Evolutionary conservation across 2,797 vertebrate genomes (phyloP), one percentile per base, ranked within the genome.

Genomic region (Salarias fasciatus): DNA sequence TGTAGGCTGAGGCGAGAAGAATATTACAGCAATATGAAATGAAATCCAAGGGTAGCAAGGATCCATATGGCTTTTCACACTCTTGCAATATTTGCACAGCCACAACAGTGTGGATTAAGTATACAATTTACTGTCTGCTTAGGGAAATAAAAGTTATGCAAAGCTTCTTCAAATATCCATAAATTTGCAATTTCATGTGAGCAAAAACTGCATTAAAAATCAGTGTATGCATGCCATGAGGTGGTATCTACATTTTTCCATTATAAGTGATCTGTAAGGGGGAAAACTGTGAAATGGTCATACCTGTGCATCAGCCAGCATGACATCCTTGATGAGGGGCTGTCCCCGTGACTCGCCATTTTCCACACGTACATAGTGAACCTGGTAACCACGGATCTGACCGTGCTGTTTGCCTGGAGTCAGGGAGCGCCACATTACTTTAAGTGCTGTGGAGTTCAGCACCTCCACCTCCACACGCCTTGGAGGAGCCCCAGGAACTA

Each of bases 331-430:
- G 89, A 99, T 98, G 73, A 95, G 94, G 72, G 97, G 97, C 64
- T 94, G 92, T 67, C 97, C 97, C 33, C 93, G 92, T 36, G 97
- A 96, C 91, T 99, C 96, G 24, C 96, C 95, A 2, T 96, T 97
- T 86, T 98, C 97, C 87, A 98, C 96, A 30, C 94, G 95, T 0
- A 97, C 96, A 0, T 97, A 98, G 90, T 98, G 97, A 69, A 99
- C 97, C 90, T 99, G 97, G 93, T 99, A 99, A 81, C 97, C 97
- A 9, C 97, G 96, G 76, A 99, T 98, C 91, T 99, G 97, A 51
- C 97, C 97, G 4, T 99, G 95, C 80, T 99, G 97, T 63, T 94
- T 95, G 86, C 93, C 96, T 11, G 94, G 95, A 43, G 91, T 85
- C 48, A 97, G 92, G 0, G 97, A 98, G 58, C 96, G 95, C 97